Evolutionary conservation across 2,888 invertebrate genomes (phyloP).

Genomic region (Dioctria rufipes): DNA sequence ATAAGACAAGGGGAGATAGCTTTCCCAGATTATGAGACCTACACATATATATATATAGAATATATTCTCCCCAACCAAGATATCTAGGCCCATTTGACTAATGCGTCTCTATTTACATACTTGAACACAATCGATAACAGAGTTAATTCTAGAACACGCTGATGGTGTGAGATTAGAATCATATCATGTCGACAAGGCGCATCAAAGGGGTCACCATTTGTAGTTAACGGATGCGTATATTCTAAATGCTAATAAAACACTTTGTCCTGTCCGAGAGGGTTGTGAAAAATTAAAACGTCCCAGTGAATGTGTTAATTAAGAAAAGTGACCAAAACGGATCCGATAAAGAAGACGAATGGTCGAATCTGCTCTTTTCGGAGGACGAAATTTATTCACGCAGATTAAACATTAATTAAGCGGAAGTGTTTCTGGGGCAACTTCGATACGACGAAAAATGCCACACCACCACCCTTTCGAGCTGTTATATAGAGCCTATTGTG

Average conservation of each 20-base stretch:
- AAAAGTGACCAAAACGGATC: conserved; percentile 56
- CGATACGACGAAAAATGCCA: neutral
- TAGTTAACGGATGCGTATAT: conserved; percentile 4
- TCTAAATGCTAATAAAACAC: conserved; percentile 20
- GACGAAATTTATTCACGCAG: conserved; percentile 55
- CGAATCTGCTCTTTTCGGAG: conserved; percentile 37
- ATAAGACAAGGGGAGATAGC: conserved; percentile 23
- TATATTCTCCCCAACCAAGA: neutral
- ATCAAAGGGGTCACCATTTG: neutral
- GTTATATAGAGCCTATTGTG: neutral
- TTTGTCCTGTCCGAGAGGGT: conserved; percentile 29
- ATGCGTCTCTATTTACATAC: conserved; percentile 46
- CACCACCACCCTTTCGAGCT: neutral
- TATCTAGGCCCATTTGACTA: conserved; percentile 26
- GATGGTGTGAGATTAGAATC: conserved; percentile 43
- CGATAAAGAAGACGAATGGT: conserved; percentile 54
- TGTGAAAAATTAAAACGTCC: conserved; percentile 54
- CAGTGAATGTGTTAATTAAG: conserved; percentile 58
- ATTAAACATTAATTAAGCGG: conserved; percentile 57
- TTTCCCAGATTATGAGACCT: neutral
- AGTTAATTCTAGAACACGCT: conserved; percentile 33
- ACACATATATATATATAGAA: neutral
- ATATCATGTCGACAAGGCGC: conserved; percentile 34
- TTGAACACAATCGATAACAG: conserved; percentile 35
- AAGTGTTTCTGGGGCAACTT: conserved; percentile 50